Evolutionary conservation across 2,113 vertebrate genomes (phyloP), one percentile per base, ranked within the genome.

Genomic region (Lethenteron reissneri): DNA sequence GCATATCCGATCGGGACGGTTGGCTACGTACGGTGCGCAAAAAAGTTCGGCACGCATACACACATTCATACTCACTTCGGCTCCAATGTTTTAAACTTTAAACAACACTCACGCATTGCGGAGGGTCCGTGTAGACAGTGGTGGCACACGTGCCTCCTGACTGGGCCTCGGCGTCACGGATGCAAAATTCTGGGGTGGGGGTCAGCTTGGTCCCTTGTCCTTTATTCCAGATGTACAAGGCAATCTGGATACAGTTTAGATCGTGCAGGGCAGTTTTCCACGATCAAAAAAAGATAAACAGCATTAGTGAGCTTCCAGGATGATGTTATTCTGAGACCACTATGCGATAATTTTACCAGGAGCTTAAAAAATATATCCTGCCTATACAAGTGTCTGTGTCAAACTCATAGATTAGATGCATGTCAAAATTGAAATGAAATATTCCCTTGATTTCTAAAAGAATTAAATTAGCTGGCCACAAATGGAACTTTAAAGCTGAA

Each of bases 201-300:
- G 64, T 68, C 64, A 68, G 10, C 25, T 68, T 68, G 64, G 11
- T 68, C n/a, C 64, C 64, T 68, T 68, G n/a, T n/a, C 64, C 64
- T 17, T 25, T 25, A 68, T 68, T 25, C 64, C 64, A 68, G 64
- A 68, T 68, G 25, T 68, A 68, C n/a, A 68, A 25, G 64, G 64
- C 64, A 68, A 68, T 25, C 64, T 68, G 64, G 25, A 68, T 41
- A 41, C 41, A 41, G 41, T 41, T 41, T 41, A 41, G 6, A 41
- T 41, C 41, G 41, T 41, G 4, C 6, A 41, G 41, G 41, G 41
- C 7, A 41, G 1, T 41, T 41, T 41, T 41, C 4, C 41, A 41
- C 6, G 41, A 41, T 41, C 6, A 7, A 41, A 41, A 68, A 68
- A n/a, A 68, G 64, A 11, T 11, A 68, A 68, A 68, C 64, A 11